These are phyloP conservation scores for Rallus limicola DNA, from an alignment of 2,113 vertebrate species.

Conservation along the genomic window DNA sequence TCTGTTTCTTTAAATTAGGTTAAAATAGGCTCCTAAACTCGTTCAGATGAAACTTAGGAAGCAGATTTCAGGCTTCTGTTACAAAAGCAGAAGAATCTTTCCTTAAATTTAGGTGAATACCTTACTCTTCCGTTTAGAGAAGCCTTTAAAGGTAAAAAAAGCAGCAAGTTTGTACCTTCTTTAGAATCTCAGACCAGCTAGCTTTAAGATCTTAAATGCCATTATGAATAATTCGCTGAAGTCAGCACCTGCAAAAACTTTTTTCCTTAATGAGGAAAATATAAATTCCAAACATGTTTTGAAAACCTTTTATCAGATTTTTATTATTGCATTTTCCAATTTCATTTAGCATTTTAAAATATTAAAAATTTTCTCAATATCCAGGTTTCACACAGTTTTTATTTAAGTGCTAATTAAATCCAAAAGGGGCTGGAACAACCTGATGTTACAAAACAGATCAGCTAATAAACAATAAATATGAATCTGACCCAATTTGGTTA, in stretches of 20 bases:
- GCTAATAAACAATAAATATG: background rate
- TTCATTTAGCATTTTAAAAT: background rate
- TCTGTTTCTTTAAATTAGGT: background rate
- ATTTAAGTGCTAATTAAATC: background rate
- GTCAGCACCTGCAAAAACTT: background rate
- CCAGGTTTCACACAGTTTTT: background rate
- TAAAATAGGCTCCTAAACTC: background rate
- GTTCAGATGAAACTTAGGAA: background rate
- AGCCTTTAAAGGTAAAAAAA: background rate
- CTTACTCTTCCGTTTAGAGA: background rate
- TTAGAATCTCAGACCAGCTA: background rate
- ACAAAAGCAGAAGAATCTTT: background rate
- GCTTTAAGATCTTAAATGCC: background rate
- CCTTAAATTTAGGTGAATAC: background rate
- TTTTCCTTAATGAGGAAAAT: background rate
- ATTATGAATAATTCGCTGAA: background rate
- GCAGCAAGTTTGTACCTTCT: background rate
- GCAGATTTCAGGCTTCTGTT: background rate
- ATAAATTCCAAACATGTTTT: background rate
- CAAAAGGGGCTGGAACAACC: background rate
- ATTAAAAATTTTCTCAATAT: background rate
- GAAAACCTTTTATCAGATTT: background rate
- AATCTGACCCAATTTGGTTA: background rate
- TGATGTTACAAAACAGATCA: background rate
- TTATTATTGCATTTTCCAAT: background rate